Evolutionary conservation across 2,113 vertebrate genomes (phyloP).

Genomic region (Beaufortia kweichowensis): DNA sequence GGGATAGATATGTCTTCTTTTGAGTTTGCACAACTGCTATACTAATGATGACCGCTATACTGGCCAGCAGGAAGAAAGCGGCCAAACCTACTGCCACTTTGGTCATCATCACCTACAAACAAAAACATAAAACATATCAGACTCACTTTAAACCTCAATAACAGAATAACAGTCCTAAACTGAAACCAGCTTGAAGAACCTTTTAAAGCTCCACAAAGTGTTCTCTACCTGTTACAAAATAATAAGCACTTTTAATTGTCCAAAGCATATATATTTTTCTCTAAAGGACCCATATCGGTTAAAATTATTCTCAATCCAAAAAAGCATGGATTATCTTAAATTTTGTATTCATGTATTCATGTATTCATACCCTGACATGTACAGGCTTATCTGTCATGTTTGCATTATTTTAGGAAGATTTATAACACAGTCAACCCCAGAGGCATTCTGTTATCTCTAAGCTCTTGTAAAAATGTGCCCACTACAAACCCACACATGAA

Average conservation of each 20-base stretch:
- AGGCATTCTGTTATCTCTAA: not conserved
- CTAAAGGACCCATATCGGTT: too few species aligned
- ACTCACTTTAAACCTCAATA: not conserved
- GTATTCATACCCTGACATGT: not conserved
- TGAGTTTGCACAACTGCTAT: constrained; percentile 83
- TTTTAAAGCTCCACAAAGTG: too few species aligned
- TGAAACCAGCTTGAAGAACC: too few species aligned
- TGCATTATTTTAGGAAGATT: not conserved
- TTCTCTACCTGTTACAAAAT: too few species aligned
- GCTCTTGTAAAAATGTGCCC: not conserved
- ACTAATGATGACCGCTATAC: constrained; percentile 81
- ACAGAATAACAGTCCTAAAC: not conserved
- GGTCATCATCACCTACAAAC: constrained; percentile 36
- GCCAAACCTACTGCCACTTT: constrained; percentile 68
- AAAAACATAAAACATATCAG: not conserved
- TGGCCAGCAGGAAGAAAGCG: constrained; percentile 78
- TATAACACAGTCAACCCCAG: not conserved
- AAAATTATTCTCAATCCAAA: too few species aligned
- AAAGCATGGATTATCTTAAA: too few species aligned
- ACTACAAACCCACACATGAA: not conserved
- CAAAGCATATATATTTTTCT: too few species aligned
- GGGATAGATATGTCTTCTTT: constrained; percentile 71
- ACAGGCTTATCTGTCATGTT: not conserved
- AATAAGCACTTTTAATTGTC: too few species aligned
- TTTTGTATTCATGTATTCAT: too few species aligned